Evolutionary conservation across 2,113 vertebrate species (phyloP).

Genomic region (Indri indri): DNA sequence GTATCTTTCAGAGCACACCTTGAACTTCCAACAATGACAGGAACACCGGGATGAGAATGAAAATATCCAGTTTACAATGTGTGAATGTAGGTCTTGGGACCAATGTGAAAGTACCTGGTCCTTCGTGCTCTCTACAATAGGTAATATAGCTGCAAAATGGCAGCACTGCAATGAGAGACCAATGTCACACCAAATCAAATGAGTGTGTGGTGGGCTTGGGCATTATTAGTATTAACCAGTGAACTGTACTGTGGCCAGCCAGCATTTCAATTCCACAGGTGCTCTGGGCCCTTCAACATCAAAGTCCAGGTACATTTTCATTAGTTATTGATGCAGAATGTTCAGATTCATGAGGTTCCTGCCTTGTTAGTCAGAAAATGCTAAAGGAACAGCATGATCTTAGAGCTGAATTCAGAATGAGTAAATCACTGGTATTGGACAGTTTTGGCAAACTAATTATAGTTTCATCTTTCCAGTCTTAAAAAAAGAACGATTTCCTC

Average conservation of each 20-base stretch:
- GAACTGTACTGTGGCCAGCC: neutral
- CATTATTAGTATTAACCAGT: neutral
- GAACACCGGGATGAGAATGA: neutral
- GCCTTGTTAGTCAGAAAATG: slow-evolving; percentile 36
- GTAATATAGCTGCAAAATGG: neutral
- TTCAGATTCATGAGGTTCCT: slow-evolving; percentile 28
- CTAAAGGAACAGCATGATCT: neutral
- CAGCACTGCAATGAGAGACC: neutral
- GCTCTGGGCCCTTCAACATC: neutral
- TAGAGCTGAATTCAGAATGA: neutral
- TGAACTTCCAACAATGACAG: neutral
- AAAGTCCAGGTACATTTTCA: neutral
- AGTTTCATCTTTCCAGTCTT: slow-evolving; percentile 32
- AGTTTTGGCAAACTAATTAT: slow-evolving; percentile 50
- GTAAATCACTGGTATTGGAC: neutral
- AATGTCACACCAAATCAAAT: neutral
- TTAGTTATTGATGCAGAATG: neutral
- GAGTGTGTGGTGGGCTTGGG: neutral
- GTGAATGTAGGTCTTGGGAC: neutral
- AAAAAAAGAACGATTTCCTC: slow-evolving; percentile 29
- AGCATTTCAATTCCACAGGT: neutral
- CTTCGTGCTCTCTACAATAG: neutral
- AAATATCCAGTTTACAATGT: neutral
- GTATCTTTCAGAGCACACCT: neutral
- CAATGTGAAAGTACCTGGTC: neutral